Percentiles rank a stretch among this genome's conserved stretches.
Conservation (phyloP, 1,140 invertebrate species). For the Trichoplusia ni region DNA sequence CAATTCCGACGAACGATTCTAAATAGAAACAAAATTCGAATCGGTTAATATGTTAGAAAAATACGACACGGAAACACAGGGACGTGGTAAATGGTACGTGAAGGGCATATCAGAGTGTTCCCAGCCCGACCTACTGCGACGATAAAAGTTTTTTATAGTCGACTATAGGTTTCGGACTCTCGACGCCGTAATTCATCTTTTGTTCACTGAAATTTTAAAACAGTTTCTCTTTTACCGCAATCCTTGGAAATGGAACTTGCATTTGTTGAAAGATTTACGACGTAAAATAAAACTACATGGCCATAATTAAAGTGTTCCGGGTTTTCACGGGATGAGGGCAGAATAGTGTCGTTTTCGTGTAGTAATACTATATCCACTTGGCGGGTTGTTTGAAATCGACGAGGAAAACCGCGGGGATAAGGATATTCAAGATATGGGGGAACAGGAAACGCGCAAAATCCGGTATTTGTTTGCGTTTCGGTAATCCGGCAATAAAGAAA, state of each 20-base stretch:
- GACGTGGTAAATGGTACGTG: conserved; percentile 19
- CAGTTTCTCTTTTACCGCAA: conserved; percentile 9
- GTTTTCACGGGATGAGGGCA: too few species aligned
- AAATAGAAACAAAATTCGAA: conserved; percentile 16
- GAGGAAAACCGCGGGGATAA: too few species aligned
- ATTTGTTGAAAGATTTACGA: background rate
- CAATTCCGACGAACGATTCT: conserved; percentile 9
- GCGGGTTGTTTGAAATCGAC: too few species aligned
- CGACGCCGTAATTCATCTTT: conserved; percentile 12
- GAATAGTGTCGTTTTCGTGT: background rate
- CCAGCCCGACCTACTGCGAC: background rate
- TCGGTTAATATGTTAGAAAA: conserved; percentile 22
- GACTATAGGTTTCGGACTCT: background rate
- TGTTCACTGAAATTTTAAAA: conserved; percentile 9
- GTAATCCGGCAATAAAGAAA: conserved; percentile 17
- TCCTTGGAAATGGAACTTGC: background rate
- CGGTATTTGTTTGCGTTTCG: conserved; percentile 8
- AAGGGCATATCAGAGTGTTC: conserved; percentile 17
- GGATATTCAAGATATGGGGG: conserved; percentile 4
- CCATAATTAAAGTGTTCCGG: background rate
- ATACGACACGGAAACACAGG: conserved; percentile 17
- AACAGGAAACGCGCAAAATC: conserved; percentile 7
- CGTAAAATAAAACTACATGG: background rate
- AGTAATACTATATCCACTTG: background rate
- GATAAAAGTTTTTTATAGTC: conserved; percentile 9